Conservation (phyloP, 1,140 invertebrate species). For the Drosophila insularis region DNA sequence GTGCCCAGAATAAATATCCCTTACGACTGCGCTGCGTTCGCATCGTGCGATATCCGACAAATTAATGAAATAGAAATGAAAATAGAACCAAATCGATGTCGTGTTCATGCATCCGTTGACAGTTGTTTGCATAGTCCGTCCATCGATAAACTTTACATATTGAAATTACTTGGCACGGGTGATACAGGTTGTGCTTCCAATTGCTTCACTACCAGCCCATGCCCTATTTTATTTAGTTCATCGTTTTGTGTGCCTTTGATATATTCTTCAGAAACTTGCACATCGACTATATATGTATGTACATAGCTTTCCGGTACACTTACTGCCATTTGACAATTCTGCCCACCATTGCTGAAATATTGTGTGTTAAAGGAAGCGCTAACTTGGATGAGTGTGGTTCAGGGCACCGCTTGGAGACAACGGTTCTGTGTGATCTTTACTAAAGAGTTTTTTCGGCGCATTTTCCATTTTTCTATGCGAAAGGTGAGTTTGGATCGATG, state of each 20-base stretch:
- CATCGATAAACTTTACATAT: neutral
- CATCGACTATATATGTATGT: conserved; percentile 18
- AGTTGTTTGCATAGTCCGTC: neutral
- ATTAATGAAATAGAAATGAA: neutral
- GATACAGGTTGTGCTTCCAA: conserved; percentile 8
- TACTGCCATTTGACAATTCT: neutral
- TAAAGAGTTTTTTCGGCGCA: conserved; percentile 3
- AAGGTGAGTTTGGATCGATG: neutral
- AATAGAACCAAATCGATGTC: neutral
- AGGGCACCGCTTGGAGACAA: neutral
- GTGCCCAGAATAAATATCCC: neutral
- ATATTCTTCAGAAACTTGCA: neutral
- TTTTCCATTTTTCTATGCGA: neutral
- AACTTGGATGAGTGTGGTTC: neutral
- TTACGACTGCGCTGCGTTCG: neutral
- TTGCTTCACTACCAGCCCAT: neutral
- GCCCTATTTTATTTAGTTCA: neutral
- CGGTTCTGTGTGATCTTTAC: neutral
- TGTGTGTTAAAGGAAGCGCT: neutral
- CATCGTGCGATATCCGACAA: neutral
- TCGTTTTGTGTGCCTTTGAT: neutral
- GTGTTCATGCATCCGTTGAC: neutral
- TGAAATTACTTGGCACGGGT: neutral
- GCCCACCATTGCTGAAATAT: neutral
- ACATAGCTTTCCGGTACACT: conserved; percentile 7